Percentiles rank a stretch among this genome's conserved stretches.
phyloP scores from a whole-genome alignment of 1,140 invertebrate genomes.

The Carcinoscorpius rotundicauda region DNA sequence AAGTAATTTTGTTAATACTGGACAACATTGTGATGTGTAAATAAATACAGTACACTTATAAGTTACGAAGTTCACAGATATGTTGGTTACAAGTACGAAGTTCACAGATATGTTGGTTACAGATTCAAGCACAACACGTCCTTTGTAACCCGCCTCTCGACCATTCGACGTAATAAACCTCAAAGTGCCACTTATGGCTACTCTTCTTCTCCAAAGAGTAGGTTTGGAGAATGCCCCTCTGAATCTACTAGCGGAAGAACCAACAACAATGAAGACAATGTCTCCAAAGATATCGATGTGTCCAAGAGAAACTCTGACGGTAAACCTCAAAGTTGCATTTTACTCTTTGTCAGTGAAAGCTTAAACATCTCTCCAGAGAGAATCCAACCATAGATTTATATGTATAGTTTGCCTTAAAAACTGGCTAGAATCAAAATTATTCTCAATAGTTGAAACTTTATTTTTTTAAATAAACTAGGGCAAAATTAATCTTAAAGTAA shows the following conservation, averaged over 20 bases:
- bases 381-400: too few species aligned
- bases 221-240: slow-evolving; percentile 26
- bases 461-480: too few species aligned
- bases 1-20: too few species aligned
- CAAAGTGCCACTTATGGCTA: slow-evolving; percentile 47
- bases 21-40: too few species aligned
- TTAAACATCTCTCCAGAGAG: too few species aligned
- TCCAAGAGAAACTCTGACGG: slow-evolving; percentile 69
- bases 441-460: too few species aligned
- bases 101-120: slow-evolving; percentile 20
- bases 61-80: too few species aligned
- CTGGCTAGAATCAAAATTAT: too few species aligned
- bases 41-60: too few species aligned
- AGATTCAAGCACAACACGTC: slow-evolving; percentile 85
- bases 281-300: slow-evolving; percentile 47
- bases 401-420: too few species aligned
- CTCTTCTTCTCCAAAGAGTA: slow-evolving; percentile 20
- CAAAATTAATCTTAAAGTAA: too few species aligned
- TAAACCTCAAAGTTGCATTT: slow-evolving; percentile 38
- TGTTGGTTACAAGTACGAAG: slow-evolving; percentile 31
- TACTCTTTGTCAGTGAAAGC: too few species aligned
- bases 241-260: slow-evolving; percentile 37
- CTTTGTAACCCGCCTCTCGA: slow-evolving; percentile 72
- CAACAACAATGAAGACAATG: slow-evolving; percentile 53
- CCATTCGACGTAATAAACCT: slow-evolving; percentile 59